Evolutionary conservation across 2,797 vertebrate species (phyloP), one percentile per base, ranked within the genome.

Genomic region (Manis javanica): DNA sequence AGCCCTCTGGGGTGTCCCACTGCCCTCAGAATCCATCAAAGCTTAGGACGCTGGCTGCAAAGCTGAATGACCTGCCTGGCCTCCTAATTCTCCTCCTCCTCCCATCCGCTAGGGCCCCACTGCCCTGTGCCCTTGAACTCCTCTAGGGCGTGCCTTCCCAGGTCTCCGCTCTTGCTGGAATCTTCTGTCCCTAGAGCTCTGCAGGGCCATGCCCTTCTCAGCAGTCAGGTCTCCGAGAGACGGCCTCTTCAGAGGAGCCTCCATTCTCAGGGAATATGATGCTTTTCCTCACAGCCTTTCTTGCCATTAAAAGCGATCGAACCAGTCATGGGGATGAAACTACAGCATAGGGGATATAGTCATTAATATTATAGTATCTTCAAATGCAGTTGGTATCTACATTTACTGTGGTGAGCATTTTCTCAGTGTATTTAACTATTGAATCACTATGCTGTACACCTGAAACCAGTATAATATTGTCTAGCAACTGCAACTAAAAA

Each of bases 51-150:
- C 7, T 0, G 3, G 5, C 49, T 63, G 29, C 37, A 68, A 23
- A 51, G 37, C 11, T 4, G 3, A 64, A 49, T 1, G 6, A 18
- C 26, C 26, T 14, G 55, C 6, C 63, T 31, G 2, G 24, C 10
- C 42, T 69, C 49, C 16, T 16, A 69, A 0, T 7, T 15, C 55
- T 16, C 15, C 37, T 57, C 49, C 24, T 37, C 24, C 39, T 31
- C 19, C 19, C 3, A 9, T 5, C 39, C 71, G 46, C 12, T 83
- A 39, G 0, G 1, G 10, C 5, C 1, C 18, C 18, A 6, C 16
- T n/a, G 6, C 23, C 64, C 64, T 39, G 46, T 39, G n/a, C 37
- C 57, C 51, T 61, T 3, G 5, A 18, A 21, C 4, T 5, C 21
- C 8, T 18, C 0, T 0, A 57, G 5, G 23, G 49, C 12, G 34